Evolutionary conservation across 2,797 vertebrate genomes (phyloP), one percentile per base, ranked within the genome.

Genomic region (Alca torda): DNA sequence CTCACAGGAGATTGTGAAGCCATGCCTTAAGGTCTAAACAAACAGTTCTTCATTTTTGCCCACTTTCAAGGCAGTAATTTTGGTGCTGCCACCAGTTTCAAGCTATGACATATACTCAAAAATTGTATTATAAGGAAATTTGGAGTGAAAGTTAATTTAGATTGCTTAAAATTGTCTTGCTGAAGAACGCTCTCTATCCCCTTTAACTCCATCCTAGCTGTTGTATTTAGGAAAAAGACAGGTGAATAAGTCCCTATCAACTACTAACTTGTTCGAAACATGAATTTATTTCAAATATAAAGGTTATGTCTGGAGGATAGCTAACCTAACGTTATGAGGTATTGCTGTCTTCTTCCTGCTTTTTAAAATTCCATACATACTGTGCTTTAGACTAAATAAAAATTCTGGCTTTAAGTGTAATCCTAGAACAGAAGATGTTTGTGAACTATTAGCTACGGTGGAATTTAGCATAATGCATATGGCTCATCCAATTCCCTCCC

Each of bases 311-410:
- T 6, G 2, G 4, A 84, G 16, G 9, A 82, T 3, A 61, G 11
- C 1, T 75, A 46, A 53, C 5, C 6, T 56, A 64, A 63, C 46
- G 31, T 33, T 25, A 33, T 0, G 2, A 68, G 6, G 8, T 19
- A 56, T 86, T 24, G 50, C 5, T 54, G 17, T 19, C 20, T 10
- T 83, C 15, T 69, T 57, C 21, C 31, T 43, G 43, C 7, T 53
- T 77, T 79, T 64, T 88, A 4, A 11, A 33, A 17, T 77, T 75
- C 20, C 30, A 41, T 31, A 33, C 1, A 0, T 11, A 48, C 13
- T 16, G 19, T 76, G 19, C 16, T 86, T 54, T 46, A 68, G 33
- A 70, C 14, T 64, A 83, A 60, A 31, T n/a, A 89, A 57, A 21
- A 78, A 20, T 17, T 75, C 41, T 73, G 33, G 16, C 53, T 63